Base-by-base conservation (phyloP, 64 coral and sea anemone genomes). In the Stylophora pistillata region DNA sequence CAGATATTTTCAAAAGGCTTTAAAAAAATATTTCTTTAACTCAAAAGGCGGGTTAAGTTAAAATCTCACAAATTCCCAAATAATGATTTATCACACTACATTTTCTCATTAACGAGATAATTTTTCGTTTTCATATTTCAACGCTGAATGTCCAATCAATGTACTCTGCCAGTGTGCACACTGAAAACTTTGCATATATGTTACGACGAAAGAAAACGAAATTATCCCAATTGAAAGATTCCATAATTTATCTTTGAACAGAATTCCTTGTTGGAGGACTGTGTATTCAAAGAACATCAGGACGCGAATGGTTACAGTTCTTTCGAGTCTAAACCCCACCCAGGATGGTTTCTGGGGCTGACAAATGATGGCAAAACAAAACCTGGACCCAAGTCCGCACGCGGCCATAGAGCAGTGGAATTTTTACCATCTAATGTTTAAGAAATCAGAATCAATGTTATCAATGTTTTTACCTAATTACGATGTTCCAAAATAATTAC, bases 211-310 rank as follows among this genome's bases (percentile, higher is more conserved):
- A 4, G 61, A 64, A 47, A 64, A 21, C 61, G 17, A 64, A 10
- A 64, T 18, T 23, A 64, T 64, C 23, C 23, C 17, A n/a, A 15
- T 64, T 64, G 9, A n/a, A n/a, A n/a, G n/a, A 16, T 23, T 23
- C 12, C 1, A 25, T 21, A 12, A 0, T 11, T 68, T 23, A 53
- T 74, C 13, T 72, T 34, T 59, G 41, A 59, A 56, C 73, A 90
- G 88, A 73, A 30, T 29, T 90, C 78, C 10, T 52, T 90, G 33
- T 16, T 71, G 15, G 60, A 82, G 20, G 77, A 71, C 26, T 90
- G 88, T 73, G 54, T 90, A 17, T 90, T 90, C 20, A 90, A 90
- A 74, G 88, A 90, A 61, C 65, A 58, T 7, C 58, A 62, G 21
- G 21, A 59, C 20, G 28, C 0, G 4, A 81, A 68, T 90, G 88